Percentiles rank a stretch among this genome's conserved stretches.
Conservation (phyloP, 2,888 invertebrate genomes). For the Thumatha senex region DNA sequence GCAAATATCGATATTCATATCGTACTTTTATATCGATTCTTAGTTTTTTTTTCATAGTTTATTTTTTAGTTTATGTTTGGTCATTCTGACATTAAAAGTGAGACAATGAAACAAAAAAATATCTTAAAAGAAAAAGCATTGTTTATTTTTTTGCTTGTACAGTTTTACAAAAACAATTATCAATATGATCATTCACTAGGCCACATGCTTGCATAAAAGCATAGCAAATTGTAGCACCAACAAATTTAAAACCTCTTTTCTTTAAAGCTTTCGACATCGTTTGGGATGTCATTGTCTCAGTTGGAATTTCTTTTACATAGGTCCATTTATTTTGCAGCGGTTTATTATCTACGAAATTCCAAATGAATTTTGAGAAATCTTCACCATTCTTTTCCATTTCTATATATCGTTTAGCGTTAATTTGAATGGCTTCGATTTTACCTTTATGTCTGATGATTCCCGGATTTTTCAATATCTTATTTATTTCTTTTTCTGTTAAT, state of each 20-base stretch:
- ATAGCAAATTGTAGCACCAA: slow-evolving; percentile 70
- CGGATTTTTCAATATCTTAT: slow-evolving; percentile 39
- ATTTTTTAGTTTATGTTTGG: no score
- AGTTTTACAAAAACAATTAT: slow-evolving; percentile 45
- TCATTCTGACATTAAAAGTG: no score
- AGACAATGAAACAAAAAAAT: no score
- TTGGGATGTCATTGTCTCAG: slow-evolving; percentile 50
- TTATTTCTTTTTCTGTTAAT: slow-evolving; percentile 46
- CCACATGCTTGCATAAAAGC: slow-evolving; percentile 79
- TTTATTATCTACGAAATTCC: slow-evolving; percentile 63
- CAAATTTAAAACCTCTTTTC: slow-evolving; percentile 64
- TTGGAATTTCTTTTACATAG: slow-evolving; percentile 51
- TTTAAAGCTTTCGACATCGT: slow-evolving; percentile 62
- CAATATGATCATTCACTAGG: slow-evolving; percentile 67
- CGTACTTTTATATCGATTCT: no score
- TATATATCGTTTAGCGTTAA: slow-evolving; percentile 63
- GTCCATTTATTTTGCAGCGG: slow-evolving; percentile 61
- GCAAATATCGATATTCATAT: no score
- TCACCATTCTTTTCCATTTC: slow-evolving; percentile 58
- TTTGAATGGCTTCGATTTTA: slow-evolving; percentile 65
- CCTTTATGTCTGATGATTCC: slow-evolving; percentile 62
- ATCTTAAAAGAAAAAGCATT: no score
- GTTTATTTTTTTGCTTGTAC: not conserved
- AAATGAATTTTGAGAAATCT: slow-evolving; percentile 63
- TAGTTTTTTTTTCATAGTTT: no score